A percentile compares a stretch with the other conserved stretches of the same genome.
phyloP scores from a whole-genome alignment of 2,888 invertebrate genomes.

The Pedicia rivosa region DNA sequence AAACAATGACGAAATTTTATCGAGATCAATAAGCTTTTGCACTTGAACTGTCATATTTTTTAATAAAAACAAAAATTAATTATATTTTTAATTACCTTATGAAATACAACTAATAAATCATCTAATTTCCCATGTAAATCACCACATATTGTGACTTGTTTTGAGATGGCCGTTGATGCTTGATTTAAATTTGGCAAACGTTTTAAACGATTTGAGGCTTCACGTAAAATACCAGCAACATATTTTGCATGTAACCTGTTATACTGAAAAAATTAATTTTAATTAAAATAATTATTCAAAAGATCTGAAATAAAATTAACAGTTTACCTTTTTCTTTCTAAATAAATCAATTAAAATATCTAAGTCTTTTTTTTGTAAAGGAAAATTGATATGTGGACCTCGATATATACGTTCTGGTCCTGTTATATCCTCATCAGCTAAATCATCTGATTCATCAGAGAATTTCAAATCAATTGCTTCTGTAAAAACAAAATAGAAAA shows the following conservation, averaged over 20 bases:
- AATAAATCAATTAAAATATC: constrained; percentile 73
- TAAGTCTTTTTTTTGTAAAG: constrained; percentile 64
- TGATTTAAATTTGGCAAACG: constrained; percentile 69
- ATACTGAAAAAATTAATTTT: too few species aligned
- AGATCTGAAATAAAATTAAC: too few species aligned
- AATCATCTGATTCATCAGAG: constrained; percentile 47
- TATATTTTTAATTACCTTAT: constrained; percentile 72
- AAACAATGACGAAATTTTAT: too few species aligned
- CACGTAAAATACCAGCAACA: constrained; percentile 68
- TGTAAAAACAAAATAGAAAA: too few species aligned
- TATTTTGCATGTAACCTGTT: constrained; percentile 75
- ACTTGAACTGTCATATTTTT: too few species aligned
- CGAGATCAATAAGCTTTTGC: too few species aligned
- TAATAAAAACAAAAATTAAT: too few species aligned
- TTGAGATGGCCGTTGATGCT: constrained; percentile 73
- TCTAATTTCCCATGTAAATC: constrained; percentile 90
- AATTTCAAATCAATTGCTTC: constrained; percentile 19
- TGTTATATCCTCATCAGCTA: constrained; percentile 38
- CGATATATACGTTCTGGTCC: constrained; percentile 49
- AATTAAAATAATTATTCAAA: too few species aligned
- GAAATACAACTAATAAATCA: constrained; percentile 79
- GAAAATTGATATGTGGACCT: constrained; percentile 66
- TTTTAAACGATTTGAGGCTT: constrained; percentile 58
- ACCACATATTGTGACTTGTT: constrained; percentile 83
- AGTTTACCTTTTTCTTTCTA: constrained; percentile 63